Percentiles rank a stretch among this genome's conserved stretches.
Evolutionary conservation across 2,888 invertebrate species (phyloP).

Genomic region (Zootermopsis nevadensis): DNA sequence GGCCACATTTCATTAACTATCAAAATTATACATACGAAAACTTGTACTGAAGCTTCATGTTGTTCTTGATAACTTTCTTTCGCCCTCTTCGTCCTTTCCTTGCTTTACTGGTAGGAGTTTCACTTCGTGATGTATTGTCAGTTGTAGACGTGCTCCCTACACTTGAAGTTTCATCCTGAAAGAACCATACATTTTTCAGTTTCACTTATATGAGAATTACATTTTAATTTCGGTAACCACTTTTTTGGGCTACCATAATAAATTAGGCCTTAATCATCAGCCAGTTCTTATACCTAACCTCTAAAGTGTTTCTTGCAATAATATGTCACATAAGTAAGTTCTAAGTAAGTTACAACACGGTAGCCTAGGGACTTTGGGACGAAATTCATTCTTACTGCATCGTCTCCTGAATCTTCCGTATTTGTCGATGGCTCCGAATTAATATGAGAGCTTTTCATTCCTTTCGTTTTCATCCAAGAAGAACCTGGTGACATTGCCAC

Average conservation of each 20-base stretch:
- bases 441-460: conserved; percentile 56
- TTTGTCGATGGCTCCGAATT: conserved; percentile 60
- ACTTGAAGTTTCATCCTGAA: conserved; percentile 81
- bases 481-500: conserved; percentile 47
- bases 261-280: neutral
- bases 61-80: conserved; percentile 69
- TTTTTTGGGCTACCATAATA: too few species aligned
- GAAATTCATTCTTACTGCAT: conserved; percentile 60
- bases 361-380: neutral
- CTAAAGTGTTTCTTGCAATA: conserved; percentile 2
- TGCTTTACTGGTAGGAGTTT: conserved; percentile 79
- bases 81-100: conserved; percentile 68
- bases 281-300: neutral
- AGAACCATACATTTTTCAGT: conserved; percentile 32
- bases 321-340: neutral
- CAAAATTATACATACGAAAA: conserved; percentile 70
- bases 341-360: neutral
- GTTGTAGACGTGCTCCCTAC: conserved; percentile 84
- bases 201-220: neutral
- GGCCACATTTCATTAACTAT: too few species aligned
- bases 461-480: conserved; percentile 51
- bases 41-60: conserved; percentile 79
- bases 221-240: too few species aligned
- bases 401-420: conserved; percentile 69
- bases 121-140: conserved; percentile 83